Evolutionary conservation across 2,797 vertebrate species (phyloP), one percentile per base, ranked within the genome.

Genomic region (Hydrolagus colliei): DNA sequence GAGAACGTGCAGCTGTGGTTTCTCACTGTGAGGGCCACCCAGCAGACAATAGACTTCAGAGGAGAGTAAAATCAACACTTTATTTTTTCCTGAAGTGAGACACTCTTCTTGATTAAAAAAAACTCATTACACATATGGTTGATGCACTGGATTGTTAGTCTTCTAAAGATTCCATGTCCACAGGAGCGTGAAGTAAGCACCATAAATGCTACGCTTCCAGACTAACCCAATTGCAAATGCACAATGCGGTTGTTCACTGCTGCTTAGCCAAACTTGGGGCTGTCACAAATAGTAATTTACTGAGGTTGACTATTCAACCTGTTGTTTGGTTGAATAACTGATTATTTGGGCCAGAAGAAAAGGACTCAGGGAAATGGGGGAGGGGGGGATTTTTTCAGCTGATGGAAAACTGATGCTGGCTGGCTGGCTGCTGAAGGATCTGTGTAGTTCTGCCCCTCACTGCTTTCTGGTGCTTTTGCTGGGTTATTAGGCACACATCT

Each of bases 401-500:
- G 65, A 67, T 65, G 65, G 79, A 71, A 84, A 27, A 71, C 71
- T 67, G 35, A 67, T 67, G 71, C 32, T 84, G 65, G 71, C 32
- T 84, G 65, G 63, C 27, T 82, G 79, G 79, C 65, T 84, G 79
- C 79, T 82, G 32, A 71, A 84, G 18, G 65, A 71, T 84, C 67
- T 84, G 79, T 84, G 65, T 65, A 41, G 79, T 71, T 16, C 79
- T 84, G 79, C 35, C 71, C 32, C 79, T 84, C 79, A 41, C 65
- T 84, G 79, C 65, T 67, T 84, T 84, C 79, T 84, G 79, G 63
- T 68, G 71, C 67, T 84, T 84, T 84, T 84, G 63, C 79, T 84
- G 79, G 79, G 79, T 71, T 84, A 84, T 84, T 84, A 84, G 79
- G 79, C 79, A 84, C 79, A 84, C 79, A 84, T 84, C 79, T 84